These are phyloP conservation scores for Drosophila paulistorum DNA, from an alignment of 1,140 invertebrate species.

Conservation along the genomic window DNA sequence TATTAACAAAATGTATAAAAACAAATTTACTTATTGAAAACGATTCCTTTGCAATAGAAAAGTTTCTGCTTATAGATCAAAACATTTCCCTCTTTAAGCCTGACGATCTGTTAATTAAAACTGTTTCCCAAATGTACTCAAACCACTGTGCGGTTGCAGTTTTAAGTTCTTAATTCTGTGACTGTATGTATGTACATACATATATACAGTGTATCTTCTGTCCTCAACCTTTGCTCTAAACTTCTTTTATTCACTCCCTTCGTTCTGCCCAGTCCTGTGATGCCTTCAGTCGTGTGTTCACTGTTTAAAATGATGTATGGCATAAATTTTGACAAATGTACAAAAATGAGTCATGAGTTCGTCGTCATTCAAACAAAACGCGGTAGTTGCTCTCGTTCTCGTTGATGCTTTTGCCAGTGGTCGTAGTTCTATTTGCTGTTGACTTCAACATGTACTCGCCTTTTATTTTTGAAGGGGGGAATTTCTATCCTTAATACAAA, in stretches of 20 bases:
- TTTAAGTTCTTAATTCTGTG: constrained; percentile 35
- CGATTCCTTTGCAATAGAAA: too few relatives aligned
- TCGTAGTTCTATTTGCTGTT: constrained; percentile 64
- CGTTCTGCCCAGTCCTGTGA: constrained; percentile 16
- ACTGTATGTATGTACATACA: constrained; percentile 5
- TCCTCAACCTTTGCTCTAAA: constrained; percentile 24
- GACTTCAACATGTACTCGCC: constrained; percentile 74
- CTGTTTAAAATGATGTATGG: constrained; percentile 81
- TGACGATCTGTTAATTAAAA: neutral
- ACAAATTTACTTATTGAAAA: too few relatives aligned
- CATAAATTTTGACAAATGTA: constrained; percentile 82
- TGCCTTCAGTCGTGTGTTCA: constrained; percentile 26
- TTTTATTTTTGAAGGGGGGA: constrained; percentile 29
- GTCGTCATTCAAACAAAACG: constrained; percentile 70
- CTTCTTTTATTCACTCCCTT: constrained; percentile 5
- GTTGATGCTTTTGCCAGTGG: constrained; percentile 43
- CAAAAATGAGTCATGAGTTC: constrained; percentile 82
- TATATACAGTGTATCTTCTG: constrained; percentile 9
- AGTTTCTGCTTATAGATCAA: too few relatives aligned
- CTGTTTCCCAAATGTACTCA: neutral
- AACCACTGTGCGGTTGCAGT: constrained; percentile 21
- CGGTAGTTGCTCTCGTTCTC: constrained; percentile 36
- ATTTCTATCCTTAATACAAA: constrained; percentile 66
- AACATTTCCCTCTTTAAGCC: neutral
- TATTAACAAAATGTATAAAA: too few relatives aligned